Evolutionary conservation across 1,140 invertebrate genomes (phyloP), one percentile per base, ranked within the genome.

Genomic region (Hycleus phaleratus): DNA sequence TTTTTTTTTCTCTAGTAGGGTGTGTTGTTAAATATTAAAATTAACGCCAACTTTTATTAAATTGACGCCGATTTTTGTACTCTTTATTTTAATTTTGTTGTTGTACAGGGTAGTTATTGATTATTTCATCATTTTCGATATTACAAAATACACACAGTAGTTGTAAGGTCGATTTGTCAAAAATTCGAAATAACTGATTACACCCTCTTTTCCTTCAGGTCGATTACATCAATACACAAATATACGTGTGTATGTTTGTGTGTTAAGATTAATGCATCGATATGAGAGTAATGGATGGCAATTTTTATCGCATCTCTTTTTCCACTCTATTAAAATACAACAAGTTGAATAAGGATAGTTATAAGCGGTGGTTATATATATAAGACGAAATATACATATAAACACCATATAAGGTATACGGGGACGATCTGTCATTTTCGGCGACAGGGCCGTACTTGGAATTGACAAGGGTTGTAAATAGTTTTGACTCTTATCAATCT

Each of bases 141-240:
- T 18, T 18, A 18, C 18, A 18, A 18, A 18, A 18, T 58, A 51
- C 44, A 11, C 7, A 49, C 6, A 32, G 40, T 44, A 56, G 56
- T 51, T 57, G 3, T 8, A 57, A 55, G 61, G 52, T 59, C 52
- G 43, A 59, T 62, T 62, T 59, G 57, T 62, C 61, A 62, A 50
- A 50, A 45, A 57, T 62, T 18, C 18, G 7, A 62, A 62, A 57
- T 62, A 62, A 59, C 56, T 59, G 61, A 59, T 62, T 59, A 58
- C 46, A 52, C 57, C 47, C 32, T 7, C 32, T 5, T 52, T 55
- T 59, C 53, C 57, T 49, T 62, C 59, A 62, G 61, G 42, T 46
- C 56, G 61, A 62, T 62, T 62, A 62, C 56, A 62, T 62, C 61
- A 59, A 59, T 62, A 62, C 49, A 51, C 48, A 62, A 4, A 7